Evolutionary conservation across 1,140 invertebrate genomes (phyloP).

Genomic region (Ephestia elutella): DNA sequence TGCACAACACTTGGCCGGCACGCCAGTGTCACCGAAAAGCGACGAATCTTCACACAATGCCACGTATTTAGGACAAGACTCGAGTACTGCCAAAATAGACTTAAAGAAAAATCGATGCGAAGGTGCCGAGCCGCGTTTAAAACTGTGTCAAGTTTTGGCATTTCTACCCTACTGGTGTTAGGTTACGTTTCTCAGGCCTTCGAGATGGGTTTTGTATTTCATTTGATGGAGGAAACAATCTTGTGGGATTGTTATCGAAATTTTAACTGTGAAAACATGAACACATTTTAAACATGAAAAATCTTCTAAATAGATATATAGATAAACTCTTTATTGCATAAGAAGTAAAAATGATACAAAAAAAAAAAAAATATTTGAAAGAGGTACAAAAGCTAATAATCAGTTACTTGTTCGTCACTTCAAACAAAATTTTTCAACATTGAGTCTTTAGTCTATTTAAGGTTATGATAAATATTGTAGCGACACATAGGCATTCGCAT

Average conservation of each 20-base stretch:
- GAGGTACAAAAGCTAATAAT: no score
- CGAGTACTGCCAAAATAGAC: slow-evolving; percentile 34
- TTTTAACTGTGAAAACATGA: no score
- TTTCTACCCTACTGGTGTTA: slow-evolving; percentile 19
- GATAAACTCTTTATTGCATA: no score
- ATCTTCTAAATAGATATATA: no score
- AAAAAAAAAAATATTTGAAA: no score
- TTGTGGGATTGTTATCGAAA: neutral
- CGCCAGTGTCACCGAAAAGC: neutral
- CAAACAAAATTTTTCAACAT: no score
- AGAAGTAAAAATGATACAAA: no score
- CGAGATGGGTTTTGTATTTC: neutral
- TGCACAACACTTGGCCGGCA: neutral
- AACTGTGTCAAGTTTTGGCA: slow-evolving; percentile 49
- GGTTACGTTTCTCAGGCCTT: neutral
- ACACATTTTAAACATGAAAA: no score
- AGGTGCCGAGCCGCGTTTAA: slow-evolving; percentile 31
- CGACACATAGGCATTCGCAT: no score
- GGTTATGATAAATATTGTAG: no score
- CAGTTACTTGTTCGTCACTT: no score
- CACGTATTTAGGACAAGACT: slow-evolving; percentile 33
- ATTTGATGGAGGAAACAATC: neutral
- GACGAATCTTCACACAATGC: slow-evolving; percentile 23
- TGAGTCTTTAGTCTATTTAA: no score
- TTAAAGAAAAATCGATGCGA: slow-evolving; percentile 35